These are phyloP conservation scores for Dioctria linearis DNA, from an alignment of 2,888 invertebrate species.

Conservation along the genomic window DNA sequence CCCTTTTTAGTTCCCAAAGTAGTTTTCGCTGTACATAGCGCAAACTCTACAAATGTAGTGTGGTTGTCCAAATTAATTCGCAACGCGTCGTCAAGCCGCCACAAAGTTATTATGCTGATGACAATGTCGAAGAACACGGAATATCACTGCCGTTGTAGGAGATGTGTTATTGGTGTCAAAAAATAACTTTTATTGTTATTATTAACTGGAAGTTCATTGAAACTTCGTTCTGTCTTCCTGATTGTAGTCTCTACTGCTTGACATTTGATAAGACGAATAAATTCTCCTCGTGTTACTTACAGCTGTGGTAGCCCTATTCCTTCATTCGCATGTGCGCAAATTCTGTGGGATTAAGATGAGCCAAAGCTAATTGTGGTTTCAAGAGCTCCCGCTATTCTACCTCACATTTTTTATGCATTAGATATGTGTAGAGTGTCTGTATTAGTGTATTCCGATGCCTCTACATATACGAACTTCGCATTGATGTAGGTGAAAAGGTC, in stretches of 20 bases:
- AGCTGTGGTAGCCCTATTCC: neutral
- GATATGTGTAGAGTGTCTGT: neutral
- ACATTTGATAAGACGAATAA: neutral
- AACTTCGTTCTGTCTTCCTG: neutral
- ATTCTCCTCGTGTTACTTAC: neutral
- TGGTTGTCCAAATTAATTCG: no score
- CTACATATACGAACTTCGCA: constrained; percentile 5
- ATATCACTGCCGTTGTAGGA: neutral
- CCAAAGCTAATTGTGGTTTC: neutral
- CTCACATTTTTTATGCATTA: neutral
- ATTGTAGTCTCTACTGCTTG: neutral
- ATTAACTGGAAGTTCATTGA: neutral
- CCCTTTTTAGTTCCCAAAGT: no score
- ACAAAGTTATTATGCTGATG: neutral
- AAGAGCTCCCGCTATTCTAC: neutral
- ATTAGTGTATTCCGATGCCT: neutral
- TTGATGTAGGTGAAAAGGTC: no score
- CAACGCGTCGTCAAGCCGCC: no score
- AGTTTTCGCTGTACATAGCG: no score
- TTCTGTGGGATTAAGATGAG: neutral
- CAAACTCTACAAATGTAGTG: no score
- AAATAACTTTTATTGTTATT: neutral
- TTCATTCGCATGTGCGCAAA: neutral
- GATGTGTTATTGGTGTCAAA: constrained; percentile 11
- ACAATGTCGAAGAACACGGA: neutral